A percentile compares a stretch with the other conserved stretches of the same genome.
Conservation (phyloP, 1,140 invertebrate species). For the Drosophila erecta region DNA sequence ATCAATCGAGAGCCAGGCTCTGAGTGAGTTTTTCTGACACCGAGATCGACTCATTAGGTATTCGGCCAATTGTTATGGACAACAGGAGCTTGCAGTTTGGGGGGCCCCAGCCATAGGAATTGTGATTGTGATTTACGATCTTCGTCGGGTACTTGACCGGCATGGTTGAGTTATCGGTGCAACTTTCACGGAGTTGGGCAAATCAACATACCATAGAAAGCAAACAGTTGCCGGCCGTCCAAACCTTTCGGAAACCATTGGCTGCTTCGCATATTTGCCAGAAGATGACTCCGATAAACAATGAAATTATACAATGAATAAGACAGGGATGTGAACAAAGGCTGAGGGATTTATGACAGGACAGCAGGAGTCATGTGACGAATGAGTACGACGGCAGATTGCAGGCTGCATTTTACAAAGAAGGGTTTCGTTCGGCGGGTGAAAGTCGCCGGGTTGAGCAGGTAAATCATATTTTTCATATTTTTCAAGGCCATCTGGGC, state of each 20-base stretch:
- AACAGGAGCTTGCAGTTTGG: slow-evolving; percentile 28
- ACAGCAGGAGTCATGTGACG: slow-evolving; percentile 62
- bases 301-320: slow-evolving; percentile 31
- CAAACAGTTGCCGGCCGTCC: slow-evolving; percentile 42
- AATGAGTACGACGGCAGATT: slow-evolving; percentile 27
- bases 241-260: slow-evolving; percentile 9
- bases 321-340: slow-evolving; percentile 16
- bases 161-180: slow-evolving; percentile 23
- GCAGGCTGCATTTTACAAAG: slow-evolving; percentile 23
- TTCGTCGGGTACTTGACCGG: slow-evolving; percentile 56
- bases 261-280: slow-evolving; percentile 24
- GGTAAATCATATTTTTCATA: slow-evolving; percentile 31
- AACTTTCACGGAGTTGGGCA: slow-evolving; percentile 54
- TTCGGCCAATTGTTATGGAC: slow-evolving; percentile 27
- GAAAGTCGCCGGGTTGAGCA: slow-evolving; percentile 33
- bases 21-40: slow-evolving; percentile 48
- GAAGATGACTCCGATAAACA: slow-evolving; percentile 60
- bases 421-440: slow-evolving; percentile 58
- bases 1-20: slow-evolving; percentile 43
- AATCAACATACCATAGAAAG: slow-evolving; percentile 20
- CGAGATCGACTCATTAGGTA: not conserved
- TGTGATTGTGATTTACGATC: slow-evolving; percentile 69
- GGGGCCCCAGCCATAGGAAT: slow-evolving; percentile 25
- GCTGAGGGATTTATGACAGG: slow-evolving; percentile 69
- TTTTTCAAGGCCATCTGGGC: slow-evolving; percentile 57